These are phyloP conservation scores for Trachelipus rathkii DNA, from an alignment of 1,140 invertebrate species.

Conservation along the genomic window DNA sequence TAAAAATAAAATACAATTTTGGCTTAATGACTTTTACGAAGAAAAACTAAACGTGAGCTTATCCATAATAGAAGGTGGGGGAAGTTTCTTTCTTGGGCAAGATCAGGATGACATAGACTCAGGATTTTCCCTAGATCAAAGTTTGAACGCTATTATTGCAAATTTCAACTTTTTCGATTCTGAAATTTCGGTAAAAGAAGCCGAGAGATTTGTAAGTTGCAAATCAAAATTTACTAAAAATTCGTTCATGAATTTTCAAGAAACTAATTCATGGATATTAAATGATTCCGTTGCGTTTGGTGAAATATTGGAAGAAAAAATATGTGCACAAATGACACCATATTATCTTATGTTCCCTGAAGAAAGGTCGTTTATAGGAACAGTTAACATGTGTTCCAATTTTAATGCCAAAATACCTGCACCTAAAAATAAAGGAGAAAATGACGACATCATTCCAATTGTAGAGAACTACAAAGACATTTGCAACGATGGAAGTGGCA, in stretches of 20 bases:
- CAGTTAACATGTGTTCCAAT: not conserved
- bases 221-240: not conserved
- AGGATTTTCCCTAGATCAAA: not conserved
- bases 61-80: not conserved
- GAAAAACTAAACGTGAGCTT: not conserved
- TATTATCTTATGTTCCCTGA: not conserved
- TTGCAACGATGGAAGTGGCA: not conserved
- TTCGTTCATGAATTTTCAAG: not conserved
- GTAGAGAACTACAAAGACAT: not conserved
- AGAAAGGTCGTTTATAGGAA: not conserved
- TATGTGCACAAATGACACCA: not conserved
- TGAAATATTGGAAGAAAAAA: not conserved
- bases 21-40: not conserved
- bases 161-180: not conserved
- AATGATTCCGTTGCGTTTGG: not conserved
- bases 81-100: not conserved
- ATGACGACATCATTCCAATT: not conserved
- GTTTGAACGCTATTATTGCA: not conserved
- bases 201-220: not conserved
- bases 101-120: not conserved
- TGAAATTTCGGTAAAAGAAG: not conserved
- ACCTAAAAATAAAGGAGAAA: not conserved
- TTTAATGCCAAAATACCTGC: not conserved
- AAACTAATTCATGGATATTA: not conserved
- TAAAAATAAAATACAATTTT: not conserved